A percentile compares a stretch with the other conserved stretches of the same genome.
Conservation (phyloP, 1,140 invertebrate genomes). For the Caenorhabditis tropicalis region DNA sequence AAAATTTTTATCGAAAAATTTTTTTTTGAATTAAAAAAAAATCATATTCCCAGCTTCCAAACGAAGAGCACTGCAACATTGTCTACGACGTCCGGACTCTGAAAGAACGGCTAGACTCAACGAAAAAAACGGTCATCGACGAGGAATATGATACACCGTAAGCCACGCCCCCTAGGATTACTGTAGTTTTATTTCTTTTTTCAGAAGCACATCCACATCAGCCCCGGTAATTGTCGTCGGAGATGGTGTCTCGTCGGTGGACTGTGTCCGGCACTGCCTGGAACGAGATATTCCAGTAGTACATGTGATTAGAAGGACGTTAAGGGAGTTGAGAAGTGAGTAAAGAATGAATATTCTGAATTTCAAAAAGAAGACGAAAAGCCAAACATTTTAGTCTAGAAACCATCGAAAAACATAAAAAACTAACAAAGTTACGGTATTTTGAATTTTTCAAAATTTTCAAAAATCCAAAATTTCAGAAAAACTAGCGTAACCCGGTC, state of each 20-base stretch:
- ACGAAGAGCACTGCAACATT: conserved; percentile 59
- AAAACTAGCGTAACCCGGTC: too few species aligned
- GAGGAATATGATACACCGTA: conserved; percentile 30
- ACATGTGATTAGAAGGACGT: conserved; percentile 64
- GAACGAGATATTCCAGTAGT: conserved; percentile 62
- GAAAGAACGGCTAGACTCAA: conserved; percentile 50
- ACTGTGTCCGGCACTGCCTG: conserved; percentile 65
- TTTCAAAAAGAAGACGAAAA: too few species aligned
- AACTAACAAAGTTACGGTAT: too few species aligned
- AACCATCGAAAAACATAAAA: too few species aligned
- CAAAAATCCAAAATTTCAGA: too few species aligned
- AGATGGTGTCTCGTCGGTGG: conserved; percentile 68
- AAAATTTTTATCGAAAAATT: too few species aligned
- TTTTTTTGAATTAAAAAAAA: too few species aligned
- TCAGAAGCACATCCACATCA: neutral
- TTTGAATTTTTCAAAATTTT: too few species aligned
- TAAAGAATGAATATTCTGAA: neutral
- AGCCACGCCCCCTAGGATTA: too few species aligned
- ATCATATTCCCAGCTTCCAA: conserved; percentile 20
- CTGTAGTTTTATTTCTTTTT: conserved; percentile 5
- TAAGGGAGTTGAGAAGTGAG: conserved; percentile 64
- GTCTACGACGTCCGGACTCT: conserved; percentile 60
- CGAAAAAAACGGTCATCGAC: conserved; percentile 19
- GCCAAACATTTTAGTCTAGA: too few species aligned
- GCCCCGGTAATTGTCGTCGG: conserved; percentile 62